These are phyloP conservation scores for Drosophila gunungcola DNA, from an alignment of 1,140 invertebrate genomes.

Conservation along the genomic window DNA sequence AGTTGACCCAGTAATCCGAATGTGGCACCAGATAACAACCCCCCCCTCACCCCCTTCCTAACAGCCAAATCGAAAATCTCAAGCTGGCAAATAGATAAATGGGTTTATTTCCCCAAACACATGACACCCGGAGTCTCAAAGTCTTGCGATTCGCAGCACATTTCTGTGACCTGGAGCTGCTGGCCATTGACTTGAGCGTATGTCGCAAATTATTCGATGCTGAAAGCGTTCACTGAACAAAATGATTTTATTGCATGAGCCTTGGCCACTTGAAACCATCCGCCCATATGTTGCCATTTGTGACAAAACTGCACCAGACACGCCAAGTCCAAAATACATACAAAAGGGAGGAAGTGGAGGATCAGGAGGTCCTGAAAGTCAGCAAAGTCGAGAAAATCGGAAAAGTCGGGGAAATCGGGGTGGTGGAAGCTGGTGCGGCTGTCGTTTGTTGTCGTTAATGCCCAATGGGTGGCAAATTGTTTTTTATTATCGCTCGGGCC, in stretches of 20 bases:
- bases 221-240: constrained; percentile 79
- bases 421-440: constrained; percentile 47
- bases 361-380: constrained; percentile 12
- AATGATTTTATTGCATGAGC: constrained; percentile 79
- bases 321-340: constrained; percentile 12
- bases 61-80: constrained; percentile 44
- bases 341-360: constrained; percentile 12
- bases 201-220: constrained; percentile 77
- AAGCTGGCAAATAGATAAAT: constrained; percentile 77
- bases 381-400: constrained; percentile 4
- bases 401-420: neutral
- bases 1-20: constrained; percentile 63
- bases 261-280: constrained; percentile 68
- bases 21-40: neutral
- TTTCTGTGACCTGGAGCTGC: constrained; percentile 40
- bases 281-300: constrained; percentile 79
- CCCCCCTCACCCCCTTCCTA: neutral
- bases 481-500: constrained; percentile 77
- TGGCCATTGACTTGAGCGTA: constrained; percentile 70
- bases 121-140: constrained; percentile 28
- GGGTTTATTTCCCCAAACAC: constrained; percentile 66
- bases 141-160: neutral
- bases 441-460: constrained; percentile 82
- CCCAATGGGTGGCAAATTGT: constrained; percentile 84
- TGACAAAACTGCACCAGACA: constrained; percentile 74